Percentiles rank a stretch among this genome's conserved stretches.
Conservation (phyloP, 2,113 vertebrate species). For the Microcebus murinus region DNA sequence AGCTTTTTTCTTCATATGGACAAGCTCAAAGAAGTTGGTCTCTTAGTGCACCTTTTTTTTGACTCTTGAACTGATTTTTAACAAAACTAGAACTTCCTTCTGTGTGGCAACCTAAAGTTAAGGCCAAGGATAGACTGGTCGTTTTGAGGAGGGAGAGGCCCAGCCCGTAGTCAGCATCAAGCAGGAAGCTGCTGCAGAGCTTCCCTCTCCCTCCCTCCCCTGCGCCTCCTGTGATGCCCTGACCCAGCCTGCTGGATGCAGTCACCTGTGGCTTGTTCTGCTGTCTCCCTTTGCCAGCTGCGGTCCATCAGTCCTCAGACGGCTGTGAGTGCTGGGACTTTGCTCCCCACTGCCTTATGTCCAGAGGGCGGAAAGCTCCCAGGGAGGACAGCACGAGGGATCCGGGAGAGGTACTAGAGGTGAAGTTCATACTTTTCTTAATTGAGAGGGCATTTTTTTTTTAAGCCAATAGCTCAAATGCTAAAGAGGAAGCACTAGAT, state of each 20-base stretch:
- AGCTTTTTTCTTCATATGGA: background rate
- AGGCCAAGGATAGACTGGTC: background rate
- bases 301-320: background rate
- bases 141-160: background rate
- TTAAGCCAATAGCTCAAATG: background rate
- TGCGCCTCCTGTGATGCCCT: background rate
- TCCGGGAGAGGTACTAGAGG: background rate
- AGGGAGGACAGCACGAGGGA: background rate
- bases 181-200: background rate
- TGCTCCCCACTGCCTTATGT: background rate
- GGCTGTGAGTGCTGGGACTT: background rate
- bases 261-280: background rate
- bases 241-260: background rate
- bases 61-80: background rate
- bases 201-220: background rate
- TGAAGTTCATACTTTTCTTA: conserved; percentile 36
- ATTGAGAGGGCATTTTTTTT: background rate
- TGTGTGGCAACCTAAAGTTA: background rate
- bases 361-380: background rate
- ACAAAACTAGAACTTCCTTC: background rate
- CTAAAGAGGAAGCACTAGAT: background rate
- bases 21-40: background rate
- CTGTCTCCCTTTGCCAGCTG: background rate
- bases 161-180: background rate
- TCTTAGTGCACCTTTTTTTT: background rate